Evolutionary conservation across 2,113 vertebrate species (phyloP).

Genomic region (Coracopsis vasa): DNA sequence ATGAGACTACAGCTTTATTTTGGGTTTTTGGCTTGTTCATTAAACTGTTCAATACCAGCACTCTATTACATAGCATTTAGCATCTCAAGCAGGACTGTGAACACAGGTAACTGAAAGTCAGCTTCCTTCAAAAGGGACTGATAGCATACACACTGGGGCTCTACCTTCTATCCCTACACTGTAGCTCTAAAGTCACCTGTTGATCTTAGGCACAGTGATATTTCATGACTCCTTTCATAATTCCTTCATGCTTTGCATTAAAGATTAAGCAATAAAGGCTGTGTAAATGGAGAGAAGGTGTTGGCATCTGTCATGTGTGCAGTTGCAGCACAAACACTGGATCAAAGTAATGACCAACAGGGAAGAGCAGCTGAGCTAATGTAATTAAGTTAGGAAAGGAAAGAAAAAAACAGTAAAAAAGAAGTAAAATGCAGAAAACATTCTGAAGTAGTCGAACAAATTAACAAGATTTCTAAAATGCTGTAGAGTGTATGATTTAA

Average conservation of each 20-base stretch:
- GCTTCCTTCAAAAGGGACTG: neutral
- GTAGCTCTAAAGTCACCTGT: neutral
- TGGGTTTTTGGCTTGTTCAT: neutral
- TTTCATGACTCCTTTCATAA: neutral
- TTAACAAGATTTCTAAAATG: neutral
- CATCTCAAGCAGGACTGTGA: neutral
- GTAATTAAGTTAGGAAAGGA: neutral
- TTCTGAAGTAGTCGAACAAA: neutral
- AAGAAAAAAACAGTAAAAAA: neutral
- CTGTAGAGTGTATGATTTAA: neutral
- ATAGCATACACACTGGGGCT: neutral
- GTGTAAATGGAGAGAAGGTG: neutral
- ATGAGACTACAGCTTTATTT: neutral
- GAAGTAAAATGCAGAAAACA: neutral
- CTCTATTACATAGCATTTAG: neutral
- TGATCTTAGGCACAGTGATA: neutral
- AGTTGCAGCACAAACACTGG: neutral
- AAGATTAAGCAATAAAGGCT: neutral
- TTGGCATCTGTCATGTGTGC: fast-evolving
- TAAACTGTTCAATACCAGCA: neutral
- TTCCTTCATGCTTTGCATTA: neutral
- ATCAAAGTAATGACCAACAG: neutral
- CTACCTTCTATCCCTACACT: neutral
- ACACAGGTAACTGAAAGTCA: neutral
- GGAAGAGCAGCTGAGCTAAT: neutral